Percentiles rank a stretch among this genome's conserved stretches.
These are phyloP conservation scores for Gnathonemus echidnorhynchus DNA, from an alignment of 2,113 vertebrate genomes.

Conservation along the genomic window DNA sequence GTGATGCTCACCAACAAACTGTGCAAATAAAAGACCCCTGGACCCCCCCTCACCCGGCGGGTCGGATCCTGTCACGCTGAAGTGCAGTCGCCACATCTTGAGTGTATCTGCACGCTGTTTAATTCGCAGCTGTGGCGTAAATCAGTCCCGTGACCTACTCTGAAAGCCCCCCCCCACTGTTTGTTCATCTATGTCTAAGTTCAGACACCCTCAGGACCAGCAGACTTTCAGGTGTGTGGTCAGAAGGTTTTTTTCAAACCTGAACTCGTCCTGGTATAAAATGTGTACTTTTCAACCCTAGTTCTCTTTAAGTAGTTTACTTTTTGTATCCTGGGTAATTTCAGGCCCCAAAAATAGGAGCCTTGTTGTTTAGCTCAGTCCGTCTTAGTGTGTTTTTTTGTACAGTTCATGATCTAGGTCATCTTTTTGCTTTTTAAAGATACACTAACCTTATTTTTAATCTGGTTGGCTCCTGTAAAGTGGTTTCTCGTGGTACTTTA, in stretches of 20 bases:
- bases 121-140: conserved; percentile 10
- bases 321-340: background rate
- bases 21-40: background rate
- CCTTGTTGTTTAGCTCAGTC: background rate
- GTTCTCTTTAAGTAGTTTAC: too few relatives aligned
- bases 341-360: background rate
- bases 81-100: background rate
- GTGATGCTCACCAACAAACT: background rate
- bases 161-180: background rate
- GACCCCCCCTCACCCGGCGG: background rate
- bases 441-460: background rate
- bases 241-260: background rate
- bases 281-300: background rate
- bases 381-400: background rate
- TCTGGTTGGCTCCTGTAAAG: background rate
- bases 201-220: background rate
- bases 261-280: background rate
- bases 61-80: conserved; percentile 3
- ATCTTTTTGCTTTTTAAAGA: background rate
- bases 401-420: background rate
- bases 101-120: conserved; percentile 1
- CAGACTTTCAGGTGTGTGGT: background rate
- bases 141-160: background rate
- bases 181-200: background rate
- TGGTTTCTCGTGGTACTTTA: background rate